A percentile compares a stretch with the other conserved stretches of the same genome.
phyloP scores from a whole-genome alignment of 2,113 vertebrate species.

The Hiodon alosoides region DNA sequence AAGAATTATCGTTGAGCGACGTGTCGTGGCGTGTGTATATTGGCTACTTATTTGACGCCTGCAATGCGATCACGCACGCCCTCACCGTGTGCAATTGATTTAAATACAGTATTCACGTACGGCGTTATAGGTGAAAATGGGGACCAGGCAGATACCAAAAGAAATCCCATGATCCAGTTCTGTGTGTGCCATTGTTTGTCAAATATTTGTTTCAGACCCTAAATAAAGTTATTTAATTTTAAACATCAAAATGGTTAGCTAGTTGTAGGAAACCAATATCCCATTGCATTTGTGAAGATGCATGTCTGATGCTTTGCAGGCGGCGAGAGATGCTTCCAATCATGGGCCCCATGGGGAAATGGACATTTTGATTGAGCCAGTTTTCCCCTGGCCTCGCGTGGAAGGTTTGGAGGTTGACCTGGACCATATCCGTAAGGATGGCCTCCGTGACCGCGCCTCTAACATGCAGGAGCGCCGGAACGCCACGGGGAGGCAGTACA shows the following conservation, averaged over 20 bases:
- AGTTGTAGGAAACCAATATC: conserved; percentile 21
- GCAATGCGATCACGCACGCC: no score
- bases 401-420: conserved; percentile 97
- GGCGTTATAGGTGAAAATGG: no score
- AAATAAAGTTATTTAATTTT: no score
- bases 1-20: no score
- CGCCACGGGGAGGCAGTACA: conserved; percentile 83
- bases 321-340: conserved; percentile 61
- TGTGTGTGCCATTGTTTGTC: no score
- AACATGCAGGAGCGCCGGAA: conserved; percentile 71
- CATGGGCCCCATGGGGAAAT: conserved; percentile 62
- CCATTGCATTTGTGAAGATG: conserved; percentile 25
- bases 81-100: no score
- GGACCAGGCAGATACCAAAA: no score
- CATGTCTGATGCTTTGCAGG: conserved; percentile 54
- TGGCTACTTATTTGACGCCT: no score
- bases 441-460: conserved; percentile 40
- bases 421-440: conserved; percentile 81
- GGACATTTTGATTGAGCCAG: conserved; percentile 71
- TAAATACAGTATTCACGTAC: no score
- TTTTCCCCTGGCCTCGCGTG: conserved; percentile 94
- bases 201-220: no score
- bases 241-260: background rate
- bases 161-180: no score
- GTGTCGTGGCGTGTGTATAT: no score